These are phyloP conservation scores for Acanthopagrus latus DNA, from an alignment of 2,797 vertebrate genomes.

Conservation along the genomic window DNA sequence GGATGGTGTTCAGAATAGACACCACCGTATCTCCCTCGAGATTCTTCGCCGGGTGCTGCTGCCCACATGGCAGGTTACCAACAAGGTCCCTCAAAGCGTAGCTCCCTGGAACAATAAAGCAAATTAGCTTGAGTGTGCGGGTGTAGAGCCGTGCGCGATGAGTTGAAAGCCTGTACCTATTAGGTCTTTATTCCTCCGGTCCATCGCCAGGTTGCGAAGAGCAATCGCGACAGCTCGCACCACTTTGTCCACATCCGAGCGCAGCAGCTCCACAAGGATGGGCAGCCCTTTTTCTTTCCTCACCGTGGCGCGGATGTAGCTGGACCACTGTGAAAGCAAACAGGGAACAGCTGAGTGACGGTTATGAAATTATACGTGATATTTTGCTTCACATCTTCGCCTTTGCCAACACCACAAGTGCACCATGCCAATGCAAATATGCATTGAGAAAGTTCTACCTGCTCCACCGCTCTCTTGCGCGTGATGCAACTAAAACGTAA, in stretches of 20 bases:
- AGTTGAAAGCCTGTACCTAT: constrained; percentile 85
- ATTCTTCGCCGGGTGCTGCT: constrained; percentile 92
- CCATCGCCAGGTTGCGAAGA: constrained; percentile 96
- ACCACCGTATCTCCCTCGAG: constrained; percentile 97
- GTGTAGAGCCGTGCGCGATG: background rate
- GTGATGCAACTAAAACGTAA: constrained; percentile 25
- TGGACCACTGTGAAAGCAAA: constrained; percentile 91
- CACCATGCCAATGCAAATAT: background rate
- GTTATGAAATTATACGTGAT: background rate
- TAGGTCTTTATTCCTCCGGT: constrained; percentile 96
- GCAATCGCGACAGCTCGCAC: constrained; percentile 96
- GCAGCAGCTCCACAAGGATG: constrained; percentile 95
- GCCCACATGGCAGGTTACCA: constrained; percentile 93
- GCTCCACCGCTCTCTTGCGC: constrained; percentile 11
- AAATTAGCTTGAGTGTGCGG: background rate
- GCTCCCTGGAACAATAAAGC: constrained; percentile 84
- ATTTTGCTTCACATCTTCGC: background rate
- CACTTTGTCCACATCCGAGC: constrained; percentile 97
- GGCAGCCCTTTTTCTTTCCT: constrained; percentile 97
- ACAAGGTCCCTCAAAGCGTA: constrained; percentile 97
- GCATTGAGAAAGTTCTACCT: background rate
- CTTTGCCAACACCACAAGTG: constrained; percentile 1
- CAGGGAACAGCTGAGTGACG: background rate
- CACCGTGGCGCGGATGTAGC: constrained; percentile 95
- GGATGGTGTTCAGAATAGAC: constrained; percentile 95